These are phyloP conservation scores for Brassicogethes aeneus DNA, from an alignment of 2,888 invertebrate species.

Conservation along the genomic window DNA sequence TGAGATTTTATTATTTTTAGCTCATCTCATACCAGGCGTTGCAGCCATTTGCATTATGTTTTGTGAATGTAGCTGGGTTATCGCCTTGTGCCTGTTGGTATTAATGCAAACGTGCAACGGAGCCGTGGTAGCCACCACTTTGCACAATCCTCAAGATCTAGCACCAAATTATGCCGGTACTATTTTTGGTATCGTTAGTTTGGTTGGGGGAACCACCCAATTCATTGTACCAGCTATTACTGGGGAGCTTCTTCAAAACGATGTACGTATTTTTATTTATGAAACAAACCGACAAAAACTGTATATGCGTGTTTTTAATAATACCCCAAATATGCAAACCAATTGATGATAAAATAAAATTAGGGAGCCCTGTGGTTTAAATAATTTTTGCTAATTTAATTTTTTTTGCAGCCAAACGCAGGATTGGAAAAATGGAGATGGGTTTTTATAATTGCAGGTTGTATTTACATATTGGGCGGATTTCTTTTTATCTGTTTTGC, in stretches of 20 bases:
- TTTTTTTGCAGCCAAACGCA: too few species aligned
- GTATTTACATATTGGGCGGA: constrained; percentile 32
- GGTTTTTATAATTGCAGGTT: constrained; percentile 36
- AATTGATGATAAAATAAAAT: too few species aligned
- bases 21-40: constrained; percentile 47
- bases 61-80: constrained; percentile 17
- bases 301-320: constrained; percentile 24
- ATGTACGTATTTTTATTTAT: too few species aligned
- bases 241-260: constrained; percentile 7
- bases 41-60: constrained; percentile 32
- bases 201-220: constrained; percentile 10
- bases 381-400: too few species aligned
- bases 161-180: constrained; percentile 29
- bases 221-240: constrained; percentile 23
- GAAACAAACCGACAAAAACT: too few species aligned
- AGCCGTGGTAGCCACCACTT: constrained; percentile 24
- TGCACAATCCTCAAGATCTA: constrained; percentile 28
- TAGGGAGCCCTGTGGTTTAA: too few species aligned
- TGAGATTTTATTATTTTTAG: constrained; percentile 36
- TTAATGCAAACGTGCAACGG: constrained; percentile 26
- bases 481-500: constrained; percentile 36
- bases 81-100: constrained; percentile 21
- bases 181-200: constrained; percentile 27
- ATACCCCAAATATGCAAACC: too few species aligned
- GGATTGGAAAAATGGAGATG: constrained; percentile 36